Evolutionary conservation across 2,797 vertebrate genomes (phyloP), one percentile per base, ranked within the genome.

Genomic region (Odontamblyopus rebecca): DNA sequence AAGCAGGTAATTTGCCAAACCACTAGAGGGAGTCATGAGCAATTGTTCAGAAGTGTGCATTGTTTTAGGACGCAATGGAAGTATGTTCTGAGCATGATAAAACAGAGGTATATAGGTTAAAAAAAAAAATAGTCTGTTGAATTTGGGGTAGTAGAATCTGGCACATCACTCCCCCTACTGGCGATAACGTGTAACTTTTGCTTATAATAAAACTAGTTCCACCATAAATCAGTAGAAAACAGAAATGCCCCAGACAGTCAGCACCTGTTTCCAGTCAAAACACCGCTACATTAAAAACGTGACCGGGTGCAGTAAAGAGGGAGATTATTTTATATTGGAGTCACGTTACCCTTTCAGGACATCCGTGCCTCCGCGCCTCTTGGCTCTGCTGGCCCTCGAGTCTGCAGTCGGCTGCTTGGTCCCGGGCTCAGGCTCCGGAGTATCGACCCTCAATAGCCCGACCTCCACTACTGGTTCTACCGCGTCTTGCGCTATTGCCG

Each of bases 261-360:
- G 57, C 85, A 90, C 88, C 85, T 89, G 86, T 74, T 84, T 32
- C 50, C 5, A 66, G 51, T 23, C 73, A 30, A 60, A 38, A 41
- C 16, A 7, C 0, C 67, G 23, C 30, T 6, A 56, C 1, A 70
- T n/a, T 27, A 59, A 18, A 12, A 26, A 4, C 48, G 12, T 30
- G 32, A n/a, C 32, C 56, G 26, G 48, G 35, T 5, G 30, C 32
- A 13, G 3, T 9, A 56, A 53, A 19, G 44, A 48, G 44, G 1
- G 48, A 41, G 48, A 15, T 0, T 12, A 4, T 23, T 67, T 48
- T 4, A 23, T 64, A 67, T 79, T 15, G 56, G 18, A 35, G 71
- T 70, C 53, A 78, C 65, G 67, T 94, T 96, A 99, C 97, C 97
- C 97, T 92, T 97, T 96, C 53, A 99, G 96, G 50, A 95, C 95